Base-by-base conservation (phyloP, 2,797 vertebrate genomes). In the Hozukius guyotensis region DNA sequence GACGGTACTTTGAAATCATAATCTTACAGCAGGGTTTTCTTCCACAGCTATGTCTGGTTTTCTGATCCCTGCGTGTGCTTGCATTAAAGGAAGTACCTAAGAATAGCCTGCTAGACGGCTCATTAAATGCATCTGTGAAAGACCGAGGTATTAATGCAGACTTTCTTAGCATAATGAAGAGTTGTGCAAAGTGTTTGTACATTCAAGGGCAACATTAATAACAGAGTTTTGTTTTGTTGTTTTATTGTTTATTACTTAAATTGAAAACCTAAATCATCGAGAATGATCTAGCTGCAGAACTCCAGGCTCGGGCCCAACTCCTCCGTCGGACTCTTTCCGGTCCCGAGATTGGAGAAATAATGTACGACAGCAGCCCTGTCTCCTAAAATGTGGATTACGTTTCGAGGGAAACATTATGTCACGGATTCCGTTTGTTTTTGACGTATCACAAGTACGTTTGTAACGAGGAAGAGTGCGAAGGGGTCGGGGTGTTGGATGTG, bases 41-140 rank as follows among this genome's bases (percentile, higher is more conserved):
- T 62, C 20, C 16, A 62, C 0, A 1, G 25, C 31, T n/a, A 1
- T 71, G 76, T 73, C 73, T 83, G 81, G 22, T 66, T 82, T 73
- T 73, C 61, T 84, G 52, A 77, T 79, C 59, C 1, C 49, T 25
- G 72, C 63, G 62, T 78, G 75, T n/a, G 34, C 62, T 31, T 46
- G 71, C 11, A 63, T 71, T 78, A 72, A 80, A 86, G 42, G 52
- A 62, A 36, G 64, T 20, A n/a, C 73, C 22, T 72, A 67, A 73
- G 76, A 69, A 76, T 64, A 83, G 6, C 12, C 42, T 1, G 5
- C 4, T 34, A 74, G 62, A 75, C 29, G 13, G 71, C 56, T 85
- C 82, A 85, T 85, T 78, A 82, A 72, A 81, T 29, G 20, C 29
- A 31, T 73, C 46, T 66, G 46, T 62, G 46, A 52, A 11, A 55